Evolutionary conservation across 2,113 vertebrate genomes (phyloP).

Genomic region (Apodemus speciosus): DNA sequence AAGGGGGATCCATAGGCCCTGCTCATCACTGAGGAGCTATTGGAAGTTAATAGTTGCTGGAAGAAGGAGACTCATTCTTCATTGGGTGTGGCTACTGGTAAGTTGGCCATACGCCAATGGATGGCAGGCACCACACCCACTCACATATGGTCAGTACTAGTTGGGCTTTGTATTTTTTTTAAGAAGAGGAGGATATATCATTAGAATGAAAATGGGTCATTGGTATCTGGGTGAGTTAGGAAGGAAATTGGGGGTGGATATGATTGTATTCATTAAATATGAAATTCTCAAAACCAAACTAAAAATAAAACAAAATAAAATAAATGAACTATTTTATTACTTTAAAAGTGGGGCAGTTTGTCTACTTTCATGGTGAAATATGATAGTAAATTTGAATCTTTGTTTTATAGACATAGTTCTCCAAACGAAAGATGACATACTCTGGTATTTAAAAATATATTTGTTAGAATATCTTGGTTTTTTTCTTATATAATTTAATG

Average conservation of each 20-base stretch:
- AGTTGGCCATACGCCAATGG: not conserved
- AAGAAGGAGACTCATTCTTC: not conserved
- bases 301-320: not conserved
- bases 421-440: conserved; percentile 52
- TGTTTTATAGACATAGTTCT: conserved; percentile 40
- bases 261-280: not conserved
- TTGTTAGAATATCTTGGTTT: conserved; percentile 36
- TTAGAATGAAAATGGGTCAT: not conserved
- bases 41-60: not conserved
- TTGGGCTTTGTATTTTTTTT: not conserved
- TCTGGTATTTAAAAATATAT: conserved; percentile 49
- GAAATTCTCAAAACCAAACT: not conserved
- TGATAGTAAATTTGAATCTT: conserved; percentile 23
- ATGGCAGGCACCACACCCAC: not conserved
- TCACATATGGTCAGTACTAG: not conserved
- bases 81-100: not conserved
- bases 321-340: conserved; percentile 1
- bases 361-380: conserved; percentile 19
- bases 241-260: not conserved
- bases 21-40: not conserved
- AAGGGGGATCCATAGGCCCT: not conserved
- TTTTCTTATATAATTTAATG: conserved; percentile 59
- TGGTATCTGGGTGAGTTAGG: not conserved
- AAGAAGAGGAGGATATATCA: not conserved
- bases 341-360: not conserved